phyloP scores from a whole-genome alignment of 2,797 vertebrate genomes.

The Calcarius lapponicus region DNA sequence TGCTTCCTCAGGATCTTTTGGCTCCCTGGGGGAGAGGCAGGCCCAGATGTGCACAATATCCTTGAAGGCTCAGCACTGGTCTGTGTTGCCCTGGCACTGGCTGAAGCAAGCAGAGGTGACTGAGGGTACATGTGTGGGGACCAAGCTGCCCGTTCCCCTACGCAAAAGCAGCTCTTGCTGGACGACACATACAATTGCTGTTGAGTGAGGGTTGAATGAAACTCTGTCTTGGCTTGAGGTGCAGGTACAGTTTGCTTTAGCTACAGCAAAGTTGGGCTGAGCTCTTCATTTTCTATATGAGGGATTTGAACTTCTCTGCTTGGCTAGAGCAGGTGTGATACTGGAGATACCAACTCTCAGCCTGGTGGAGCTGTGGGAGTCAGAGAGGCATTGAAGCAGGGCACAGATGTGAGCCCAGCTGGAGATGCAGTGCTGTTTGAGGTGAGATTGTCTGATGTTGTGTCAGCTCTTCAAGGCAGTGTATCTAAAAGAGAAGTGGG shows the following conservation, averaged over 20 bases:
- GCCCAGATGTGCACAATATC: neutral
- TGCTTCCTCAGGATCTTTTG: neutral
- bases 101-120: neutral
- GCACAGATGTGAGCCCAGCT: neutral
- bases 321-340: neutral
- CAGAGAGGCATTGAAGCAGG: neutral
- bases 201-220: neutral
- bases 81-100: neutral
- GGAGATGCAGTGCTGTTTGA: neutral
- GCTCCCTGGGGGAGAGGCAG: neutral
- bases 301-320: neutral
- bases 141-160: neutral
- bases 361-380: neutral
- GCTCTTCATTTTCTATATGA: neutral
- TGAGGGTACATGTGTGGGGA: neutral
- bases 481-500: rapidly evolving
- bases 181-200: rapidly evolving
- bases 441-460: neutral
- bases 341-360: neutral
- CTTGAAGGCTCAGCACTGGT: neutral
- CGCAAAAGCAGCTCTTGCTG: neutral
- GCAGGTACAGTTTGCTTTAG: neutral
- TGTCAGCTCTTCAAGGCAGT: neutral
- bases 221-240: neutral
- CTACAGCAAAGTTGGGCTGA: neutral